Base-by-base conservation (phyloP, 1,140 invertebrate genomes). In the Colletes latitarsis region DNA sequence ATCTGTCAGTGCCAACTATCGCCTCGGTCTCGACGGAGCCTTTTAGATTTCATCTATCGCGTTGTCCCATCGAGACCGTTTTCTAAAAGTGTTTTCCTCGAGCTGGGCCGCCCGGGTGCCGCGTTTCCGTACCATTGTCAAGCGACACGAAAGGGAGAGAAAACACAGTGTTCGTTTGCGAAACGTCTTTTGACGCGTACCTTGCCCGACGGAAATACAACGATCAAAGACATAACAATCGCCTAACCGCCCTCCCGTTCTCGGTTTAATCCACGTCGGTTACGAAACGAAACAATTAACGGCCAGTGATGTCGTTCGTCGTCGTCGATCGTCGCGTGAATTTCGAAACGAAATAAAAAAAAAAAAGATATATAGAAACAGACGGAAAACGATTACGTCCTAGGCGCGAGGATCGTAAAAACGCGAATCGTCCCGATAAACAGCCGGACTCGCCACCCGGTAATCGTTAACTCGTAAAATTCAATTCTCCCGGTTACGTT, bases 1-100 rank as follows among this genome's bases (percentile, higher is more conserved):
- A 89, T 87, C 90, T 90, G 87, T 88, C 92, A 93, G 92, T 92
- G 88, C 88, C 88, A 90, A 91, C 88, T 90, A 90, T 91, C 90
- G 85, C 88, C 90, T 86, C 85, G 89, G 80, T 81, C 88, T 81
- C 83, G 87, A 15, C 83, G 85, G 85, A 87, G 82, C 81, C 75
- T 84, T 82, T 83, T 82, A 84, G 74, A 84, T 82, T 75, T 86
- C 68, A 86, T 77, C 85, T 82, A 72, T 76, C 79, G 58, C 76
- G 83, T 74, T 67, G 62, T 17, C 15, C 21, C 41, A 58, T 64
- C 63, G 53, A 15, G 46, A 30, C 21, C 53, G 62, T 75, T 73
- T 64, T 66, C 39, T 64, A n/a, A 43, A 73, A 19, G 6, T 14
- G 15, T 46, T 41, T 63, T 63, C 5, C 14, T 41, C 30, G 12